Evolutionary conservation across 2,888 invertebrate genomes (phyloP).

Genomic region (Pilophorus perplexus): DNA sequence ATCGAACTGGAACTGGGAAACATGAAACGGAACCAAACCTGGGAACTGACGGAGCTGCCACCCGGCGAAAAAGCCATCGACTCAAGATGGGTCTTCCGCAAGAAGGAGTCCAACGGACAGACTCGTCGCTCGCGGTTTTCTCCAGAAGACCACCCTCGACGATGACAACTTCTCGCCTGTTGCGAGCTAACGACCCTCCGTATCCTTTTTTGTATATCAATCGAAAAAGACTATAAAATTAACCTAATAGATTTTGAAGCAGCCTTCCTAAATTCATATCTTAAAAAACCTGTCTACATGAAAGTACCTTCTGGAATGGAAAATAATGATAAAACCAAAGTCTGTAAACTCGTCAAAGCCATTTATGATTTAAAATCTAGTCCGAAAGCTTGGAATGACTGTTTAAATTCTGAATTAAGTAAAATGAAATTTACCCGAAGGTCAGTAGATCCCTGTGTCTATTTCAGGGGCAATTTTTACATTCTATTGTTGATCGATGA

Average conservation of each 20-base stretch:
- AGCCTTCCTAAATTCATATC: slow-evolving; percentile 8
- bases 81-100: slow-evolving; percentile 49
- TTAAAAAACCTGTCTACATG: slow-evolving; percentile 25
- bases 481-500: slow-evolving; percentile 29
- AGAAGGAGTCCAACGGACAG: neutral
- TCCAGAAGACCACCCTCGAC: neutral
- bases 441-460: slow-evolving; percentile 45
- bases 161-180: slow-evolving; percentile 26
- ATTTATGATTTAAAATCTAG: slow-evolving; percentile 32
- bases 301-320: slow-evolving; percentile 41
- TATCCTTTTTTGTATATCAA: slow-evolving; percentile 2
- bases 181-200: slow-evolving; percentile 14
- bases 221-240: slow-evolving; percentile 8
- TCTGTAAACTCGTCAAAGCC: slow-evolving; percentile 22
- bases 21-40: slow-evolving; percentile 50
- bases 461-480: slow-evolving; percentile 14
- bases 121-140: slow-evolving; percentile 23
- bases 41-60: slow-evolving; percentile 50
- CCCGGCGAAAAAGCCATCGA: slow-evolving; percentile 50
- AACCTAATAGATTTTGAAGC: slow-evolving; percentile 11
- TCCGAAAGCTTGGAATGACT: slow-evolving; percentile 36
- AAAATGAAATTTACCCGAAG: slow-evolving; percentile 41
- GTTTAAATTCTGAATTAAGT: slow-evolving; percentile 43
- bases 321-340: neutral
- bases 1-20: slow-evolving; percentile 50